phyloP scores from a whole-genome alignment of 2,888 invertebrate species.

The Athalia cordata region DNA sequence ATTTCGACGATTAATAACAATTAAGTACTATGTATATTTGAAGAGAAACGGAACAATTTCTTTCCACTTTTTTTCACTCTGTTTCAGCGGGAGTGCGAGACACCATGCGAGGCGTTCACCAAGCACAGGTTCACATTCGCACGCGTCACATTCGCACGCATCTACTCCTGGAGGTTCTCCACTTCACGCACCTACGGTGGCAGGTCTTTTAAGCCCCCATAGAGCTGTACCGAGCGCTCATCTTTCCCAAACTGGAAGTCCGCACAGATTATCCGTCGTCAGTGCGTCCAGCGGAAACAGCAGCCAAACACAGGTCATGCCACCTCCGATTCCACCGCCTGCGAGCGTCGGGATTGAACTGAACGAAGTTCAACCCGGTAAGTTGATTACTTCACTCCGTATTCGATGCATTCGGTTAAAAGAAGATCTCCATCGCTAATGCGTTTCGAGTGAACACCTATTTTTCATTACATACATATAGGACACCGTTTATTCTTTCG shows the following conservation, averaged over 20 bases:
- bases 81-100: constrained; percentile 63
- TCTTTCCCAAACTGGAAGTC: constrained; percentile 60
- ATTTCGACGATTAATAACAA: constrained; percentile 8
- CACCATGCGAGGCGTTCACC: constrained; percentile 69
- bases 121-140: constrained; percentile 66
- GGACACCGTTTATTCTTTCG: no score
- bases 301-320: constrained; percentile 55
- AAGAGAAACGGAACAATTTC: constrained; percentile 3
- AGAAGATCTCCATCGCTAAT: no score
- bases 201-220: constrained; percentile 65
- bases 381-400: constrained; percentile 37
- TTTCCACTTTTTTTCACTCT: constrained; percentile 33
- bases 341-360: constrained; percentile 67
- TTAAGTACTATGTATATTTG: background rate
- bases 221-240: constrained; percentile 65
- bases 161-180: constrained; percentile 67
- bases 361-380: constrained; percentile 68
- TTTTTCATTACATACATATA: no score
- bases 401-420: background rate
- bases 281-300: constrained; percentile 62
- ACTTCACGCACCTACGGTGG: constrained; percentile 65
- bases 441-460: background rate
- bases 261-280: constrained; percentile 62
- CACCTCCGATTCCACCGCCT: constrained; percentile 55
- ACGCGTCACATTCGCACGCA: constrained; percentile 66